Evolutionary conservation across 2,113 vertebrate genomes (phyloP).

Genomic region (Pteropus alecto): DNA sequence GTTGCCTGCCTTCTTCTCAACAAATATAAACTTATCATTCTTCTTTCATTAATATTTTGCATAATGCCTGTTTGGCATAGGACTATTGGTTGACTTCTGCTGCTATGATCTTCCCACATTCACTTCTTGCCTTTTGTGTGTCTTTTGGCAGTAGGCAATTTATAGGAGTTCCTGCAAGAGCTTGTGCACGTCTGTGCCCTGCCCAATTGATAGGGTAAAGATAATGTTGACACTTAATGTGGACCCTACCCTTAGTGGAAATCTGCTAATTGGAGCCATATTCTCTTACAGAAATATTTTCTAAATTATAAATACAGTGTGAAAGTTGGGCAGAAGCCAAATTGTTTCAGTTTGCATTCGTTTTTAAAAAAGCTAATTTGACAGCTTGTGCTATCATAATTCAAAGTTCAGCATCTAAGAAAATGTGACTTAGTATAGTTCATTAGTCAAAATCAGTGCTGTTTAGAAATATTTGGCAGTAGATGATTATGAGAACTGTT

Average conservation of each 20-base stretch:
- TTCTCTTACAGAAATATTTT: background rate
- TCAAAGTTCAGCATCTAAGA: constrained; percentile 25
- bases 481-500: background rate
- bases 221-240: background rate
- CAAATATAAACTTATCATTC: background rate
- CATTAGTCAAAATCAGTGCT: constrained; percentile 10
- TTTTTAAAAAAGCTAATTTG: background rate
- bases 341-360: constrained; percentile 26
- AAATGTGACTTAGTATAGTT: constrained; percentile 21
- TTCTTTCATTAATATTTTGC: background rate
- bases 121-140: background rate
- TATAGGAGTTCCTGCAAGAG: background rate
- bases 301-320: background rate
- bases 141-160: background rate
- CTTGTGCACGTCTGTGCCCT: background rate
- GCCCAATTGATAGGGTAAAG: background rate
- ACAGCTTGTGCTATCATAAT: background rate
- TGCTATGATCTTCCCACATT: background rate
- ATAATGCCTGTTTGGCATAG: background rate
- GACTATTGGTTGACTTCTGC: background rate
- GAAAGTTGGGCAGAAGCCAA: constrained; percentile 9
- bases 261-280: background rate
- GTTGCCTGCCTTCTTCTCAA: background rate
- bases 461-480: constrained; percentile 38
- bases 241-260: background rate